Evolutionary conservation across 2,888 invertebrate genomes (phyloP), one percentile per base, ranked within the genome.

Genomic region (Hirtodrosophila duncani): DNA sequence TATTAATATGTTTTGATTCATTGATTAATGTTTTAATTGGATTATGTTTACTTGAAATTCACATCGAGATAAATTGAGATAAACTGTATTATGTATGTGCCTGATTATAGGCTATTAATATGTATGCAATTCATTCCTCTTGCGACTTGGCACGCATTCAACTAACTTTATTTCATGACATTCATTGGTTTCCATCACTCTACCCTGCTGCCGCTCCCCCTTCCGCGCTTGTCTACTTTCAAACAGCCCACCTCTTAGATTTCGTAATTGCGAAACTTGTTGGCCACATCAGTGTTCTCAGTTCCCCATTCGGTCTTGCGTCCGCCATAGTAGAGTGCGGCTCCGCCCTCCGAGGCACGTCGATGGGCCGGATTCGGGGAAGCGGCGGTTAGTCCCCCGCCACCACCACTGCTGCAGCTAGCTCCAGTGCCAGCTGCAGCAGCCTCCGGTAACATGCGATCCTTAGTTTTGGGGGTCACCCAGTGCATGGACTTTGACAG

Each of bases 261-360:
- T 88, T 96, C 95, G 88, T 96, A 96, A 88, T 96, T 96, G 87
- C 95, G 92, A 88, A 95, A 95, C 88, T 95, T 94, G 87, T 90
- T 92, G 88, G 94, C 93, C 78, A 94, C 92, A 84, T 94, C 94
- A 20, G 93, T 92, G 17, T 93, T 92, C 61, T 94, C 92, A 39
- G 91, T 90, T 78, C 91, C 91, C 90, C 93, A 93, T 67, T 94
- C 87, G 34, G 81, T 78, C 63, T 86, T 87, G 39, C 91, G 71
- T 88, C 88, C 88, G 88, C 87, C 87, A 67, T 89, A 90, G 80
- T 91, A 91, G 17, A 92, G 90, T 53, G 93, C 93, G n/a, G 94
- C 94, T 3, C 94, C 94, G n/a, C 94, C 75, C 83, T 95, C 95
- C 1, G 94, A 94, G 10, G 95, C 94, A 21, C 95, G 90, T 11